A percentile compares a stretch with the other conserved stretches of the same genome.
phyloP scores from a whole-genome alignment of 2,113 vertebrate genomes.

The Melierax canorus region DNA sequence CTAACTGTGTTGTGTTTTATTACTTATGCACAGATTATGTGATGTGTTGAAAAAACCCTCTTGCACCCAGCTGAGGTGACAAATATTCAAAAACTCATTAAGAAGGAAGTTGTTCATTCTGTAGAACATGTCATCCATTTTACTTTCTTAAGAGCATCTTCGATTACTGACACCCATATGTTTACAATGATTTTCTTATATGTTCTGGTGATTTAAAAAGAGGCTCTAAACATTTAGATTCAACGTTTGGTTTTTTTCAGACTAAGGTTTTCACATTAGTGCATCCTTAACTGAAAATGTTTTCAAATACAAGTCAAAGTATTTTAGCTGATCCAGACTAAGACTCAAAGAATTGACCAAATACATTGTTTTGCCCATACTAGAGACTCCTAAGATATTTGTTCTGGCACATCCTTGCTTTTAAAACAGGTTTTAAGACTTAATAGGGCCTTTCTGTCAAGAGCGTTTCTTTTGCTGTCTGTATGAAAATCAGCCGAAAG shows the following conservation, averaged over 20 bases:
- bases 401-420: background rate
- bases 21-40: background rate
- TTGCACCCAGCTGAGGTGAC: background rate
- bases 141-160: background rate
- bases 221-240: background rate
- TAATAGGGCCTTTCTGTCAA: background rate
- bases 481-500: background rate
- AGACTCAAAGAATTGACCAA: background rate
- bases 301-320: background rate
- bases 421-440: background rate
- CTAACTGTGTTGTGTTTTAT: constrained; percentile 11
- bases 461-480: background rate
- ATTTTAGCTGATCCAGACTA: background rate
- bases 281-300: background rate
- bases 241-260: background rate
- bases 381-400: background rate
- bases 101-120: constrained; percentile 9
- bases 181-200: background rate
- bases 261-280: background rate
- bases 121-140: background rate
- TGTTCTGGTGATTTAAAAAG: background rate
- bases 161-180: rapidly evolving
- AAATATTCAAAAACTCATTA: constrained; percentile 10
- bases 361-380: background rate
- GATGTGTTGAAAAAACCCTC: background rate